Percentiles rank a stretch among this genome's conserved stretches.
These are phyloP conservation scores for Scolopax mira DNA, from an alignment of 2,113 vertebrate species.

Conservation along the genomic window DNA sequence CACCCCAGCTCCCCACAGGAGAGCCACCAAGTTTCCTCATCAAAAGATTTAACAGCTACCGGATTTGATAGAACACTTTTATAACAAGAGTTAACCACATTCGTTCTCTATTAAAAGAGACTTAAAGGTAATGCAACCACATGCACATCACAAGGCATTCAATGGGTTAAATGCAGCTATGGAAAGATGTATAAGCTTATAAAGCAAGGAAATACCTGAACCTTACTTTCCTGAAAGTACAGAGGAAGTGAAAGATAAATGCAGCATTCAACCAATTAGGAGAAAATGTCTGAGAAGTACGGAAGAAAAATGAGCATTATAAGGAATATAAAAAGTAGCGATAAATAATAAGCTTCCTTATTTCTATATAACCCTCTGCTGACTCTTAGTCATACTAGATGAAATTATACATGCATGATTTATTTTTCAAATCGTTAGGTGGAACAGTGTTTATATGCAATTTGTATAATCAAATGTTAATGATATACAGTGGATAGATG, in stretches of 20 bases:
- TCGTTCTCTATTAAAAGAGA: background rate
- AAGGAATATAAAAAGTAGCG: background rate
- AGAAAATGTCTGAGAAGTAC: background rate
- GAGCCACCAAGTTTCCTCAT: background rate
- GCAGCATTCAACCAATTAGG: background rate
- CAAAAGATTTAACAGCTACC: background rate
- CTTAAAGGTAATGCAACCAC: background rate
- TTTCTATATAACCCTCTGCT: background rate
- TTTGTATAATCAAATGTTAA: constrained; percentile 48
- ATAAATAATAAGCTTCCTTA: background rate
- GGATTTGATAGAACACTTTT: background rate
- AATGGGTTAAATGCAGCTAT: background rate
- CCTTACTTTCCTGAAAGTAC: background rate
- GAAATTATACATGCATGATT: background rate
- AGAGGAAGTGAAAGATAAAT: background rate
- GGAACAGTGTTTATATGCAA: background rate
- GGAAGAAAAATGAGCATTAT: background rate
- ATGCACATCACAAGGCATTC: background rate
- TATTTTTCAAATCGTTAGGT: constrained; percentile 36
- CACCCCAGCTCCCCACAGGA: background rate
- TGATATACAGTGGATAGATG: constrained; percentile 8
- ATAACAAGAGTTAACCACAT: background rate
- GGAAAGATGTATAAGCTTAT: background rate
- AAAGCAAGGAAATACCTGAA: background rate
- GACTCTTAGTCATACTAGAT: background rate